Conservation (phyloP, 1,140 invertebrate genomes). For the Zophobas atratus region DNA sequence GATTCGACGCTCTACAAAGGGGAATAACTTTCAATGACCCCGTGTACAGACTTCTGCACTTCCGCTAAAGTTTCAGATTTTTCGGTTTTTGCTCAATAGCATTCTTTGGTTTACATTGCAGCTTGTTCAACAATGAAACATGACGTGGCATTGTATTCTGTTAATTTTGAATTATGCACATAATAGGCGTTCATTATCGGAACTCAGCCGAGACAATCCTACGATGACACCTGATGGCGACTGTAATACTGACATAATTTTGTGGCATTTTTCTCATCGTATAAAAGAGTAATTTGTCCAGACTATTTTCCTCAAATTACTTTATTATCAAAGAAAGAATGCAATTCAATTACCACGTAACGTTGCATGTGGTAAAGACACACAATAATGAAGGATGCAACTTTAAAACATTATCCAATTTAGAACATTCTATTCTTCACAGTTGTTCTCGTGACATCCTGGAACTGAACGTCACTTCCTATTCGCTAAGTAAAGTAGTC, state of each 20-base stretch:
- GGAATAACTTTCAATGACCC: conserved; percentile 53
- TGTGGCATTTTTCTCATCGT: background rate
- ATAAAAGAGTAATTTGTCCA: background rate
- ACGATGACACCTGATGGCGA: background rate
- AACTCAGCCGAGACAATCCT: too few relatives aligned
- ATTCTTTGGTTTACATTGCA: conserved; percentile 20
- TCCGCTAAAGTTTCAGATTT: conserved; percentile 45
- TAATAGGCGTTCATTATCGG: background rate
- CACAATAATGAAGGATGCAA: conserved; percentile 47
- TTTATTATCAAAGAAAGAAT: conserved; percentile 23
- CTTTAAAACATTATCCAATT: conserved; percentile 47
- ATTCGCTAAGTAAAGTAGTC: conserved; percentile 44
- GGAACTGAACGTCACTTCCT: conserved; percentile 48
- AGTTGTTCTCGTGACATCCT: conserved; percentile 49
- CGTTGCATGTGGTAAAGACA: conserved; percentile 25
- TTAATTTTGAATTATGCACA: conserved; percentile 1
- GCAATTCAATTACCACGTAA: conserved; percentile 24
- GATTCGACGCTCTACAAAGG: conserved; percentile 51
- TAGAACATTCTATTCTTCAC: conserved; percentile 48
- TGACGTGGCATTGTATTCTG: conserved; percentile 10
- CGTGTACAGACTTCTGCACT: conserved; percentile 45
- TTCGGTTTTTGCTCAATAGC: conserved; percentile 35
- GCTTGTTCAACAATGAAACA: conserved; percentile 11
- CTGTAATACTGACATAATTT: conserved; percentile 29
- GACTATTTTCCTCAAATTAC: conserved; percentile 13